A percentile compares a stretch with the other conserved stretches of the same genome.
phyloP scores from a whole-genome alignment of 2,797 vertebrate species.

The Oreortyx pictus region DNA sequence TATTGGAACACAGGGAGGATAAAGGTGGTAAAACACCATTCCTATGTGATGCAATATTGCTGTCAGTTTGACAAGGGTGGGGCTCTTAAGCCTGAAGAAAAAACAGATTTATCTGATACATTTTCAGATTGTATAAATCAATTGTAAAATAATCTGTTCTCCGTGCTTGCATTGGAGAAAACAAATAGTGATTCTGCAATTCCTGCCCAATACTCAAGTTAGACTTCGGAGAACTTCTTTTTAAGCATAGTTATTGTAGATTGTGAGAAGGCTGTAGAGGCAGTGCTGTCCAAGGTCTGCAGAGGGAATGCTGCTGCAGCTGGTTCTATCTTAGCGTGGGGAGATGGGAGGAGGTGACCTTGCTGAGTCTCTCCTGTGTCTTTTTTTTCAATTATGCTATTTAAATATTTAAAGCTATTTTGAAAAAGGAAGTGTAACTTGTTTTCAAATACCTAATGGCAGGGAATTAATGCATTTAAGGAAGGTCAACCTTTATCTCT shows the following conservation, averaged over 20 bases:
- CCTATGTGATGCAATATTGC: background rate
- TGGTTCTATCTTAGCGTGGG: fast-evolving
- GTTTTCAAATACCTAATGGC: background rate
- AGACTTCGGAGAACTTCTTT: background rate
- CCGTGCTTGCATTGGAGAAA: background rate
- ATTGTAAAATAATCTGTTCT: background rate
- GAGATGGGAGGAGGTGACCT: background rate
- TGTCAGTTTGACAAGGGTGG: background rate
- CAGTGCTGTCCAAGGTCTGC: fast-evolving
- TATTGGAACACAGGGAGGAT: background rate
- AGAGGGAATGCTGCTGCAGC: fast-evolving
- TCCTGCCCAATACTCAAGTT: too few relatives aligned
- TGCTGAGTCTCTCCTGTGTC: background rate
- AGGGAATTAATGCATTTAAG: background rate
- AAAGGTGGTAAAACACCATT: background rate
- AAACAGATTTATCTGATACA: background rate
- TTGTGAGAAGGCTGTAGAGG: background rate
- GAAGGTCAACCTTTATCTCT: background rate
- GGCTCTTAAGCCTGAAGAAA: background rate
- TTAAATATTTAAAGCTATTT: background rate
- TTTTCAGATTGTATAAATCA: background rate
- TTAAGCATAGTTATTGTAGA: fast-evolving
- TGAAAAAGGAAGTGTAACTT: background rate
- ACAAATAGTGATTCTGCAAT: too few relatives aligned
- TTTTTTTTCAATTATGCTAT: background rate